Evolutionary conservation across 1,140 invertebrate genomes (phyloP), one percentile per base, ranked within the genome.

Genomic region (Lanistes nyassanus): DNA sequence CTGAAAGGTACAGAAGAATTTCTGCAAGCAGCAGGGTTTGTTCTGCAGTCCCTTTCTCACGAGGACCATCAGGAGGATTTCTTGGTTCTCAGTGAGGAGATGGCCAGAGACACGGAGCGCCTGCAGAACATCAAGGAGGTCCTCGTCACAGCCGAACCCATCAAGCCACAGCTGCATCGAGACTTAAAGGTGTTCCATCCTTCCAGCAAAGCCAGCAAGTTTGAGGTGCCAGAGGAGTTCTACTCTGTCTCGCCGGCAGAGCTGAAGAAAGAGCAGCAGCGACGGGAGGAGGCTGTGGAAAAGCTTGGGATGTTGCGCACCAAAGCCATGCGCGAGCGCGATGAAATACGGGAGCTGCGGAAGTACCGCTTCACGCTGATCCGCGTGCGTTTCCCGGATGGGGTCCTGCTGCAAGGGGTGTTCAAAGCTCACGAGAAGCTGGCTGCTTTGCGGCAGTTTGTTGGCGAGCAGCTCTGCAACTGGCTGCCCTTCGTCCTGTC

Each of bases 241-340:
- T 98, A 94, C 84, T 91, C 91, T 3, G 86, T 97, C 21, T 91
- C 93, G 0, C 88, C 92, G 0, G 94, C 95, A 81, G 96, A 98
- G 88, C 82, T 98, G 6, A 95, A 95, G 88, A 92, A 91, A 80
- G 96, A 98, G 90, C 94, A 95, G 84, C 92, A 94, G 84, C 83
- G 93, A 31, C 70, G 83, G 64, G 80, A 84, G 29, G 94, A 96
- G 88, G 92, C 92, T 37, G 91, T 95, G 23, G 96, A 97, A 85
- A 93, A 92, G 84, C 92, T 92, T 81, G 92, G 94, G 81, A 94
- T 96, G 91, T 87, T 98, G 3, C 90, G 95, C 72, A 98, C 97
- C 0, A 97, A 96, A 90, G 95, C 95, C 0, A 97, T 98, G 95
- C 88, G 96, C 21, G 96, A 98, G 87, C 94, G 94, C 81, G 94